A percentile compares a stretch with the other conserved stretches of the same genome.
phyloP scores from a whole-genome alignment of 2,797 vertebrate genomes.

The Pelobates cultripes region DNA sequence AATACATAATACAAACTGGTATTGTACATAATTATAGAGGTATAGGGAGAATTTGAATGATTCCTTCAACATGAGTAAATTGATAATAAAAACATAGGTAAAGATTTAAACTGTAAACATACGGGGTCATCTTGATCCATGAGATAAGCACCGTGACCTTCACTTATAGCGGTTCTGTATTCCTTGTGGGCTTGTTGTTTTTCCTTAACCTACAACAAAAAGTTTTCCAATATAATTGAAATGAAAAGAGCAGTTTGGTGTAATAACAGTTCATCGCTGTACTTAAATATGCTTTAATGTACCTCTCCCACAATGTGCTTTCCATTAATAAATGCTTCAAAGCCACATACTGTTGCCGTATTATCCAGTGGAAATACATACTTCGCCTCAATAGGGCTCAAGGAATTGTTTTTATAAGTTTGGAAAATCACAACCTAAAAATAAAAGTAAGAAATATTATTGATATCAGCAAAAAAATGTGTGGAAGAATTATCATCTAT shows the following conservation, averaged over 20 bases:
- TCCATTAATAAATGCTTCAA: conserved; percentile 90
- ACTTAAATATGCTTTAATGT: conserved; percentile 25
- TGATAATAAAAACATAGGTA: not conserved
- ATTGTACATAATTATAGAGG: too few species aligned
- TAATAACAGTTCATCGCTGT: too few species aligned
- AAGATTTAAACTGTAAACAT: conserved; percentile 52
- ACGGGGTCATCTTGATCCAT: conserved; percentile 90
- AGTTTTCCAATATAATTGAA: not conserved
- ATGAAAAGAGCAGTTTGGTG: not conserved
- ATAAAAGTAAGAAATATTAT: conserved; percentile 18
- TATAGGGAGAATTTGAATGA: too few species aligned
- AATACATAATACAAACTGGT: too few species aligned
- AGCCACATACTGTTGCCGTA: conserved; percentile 86
- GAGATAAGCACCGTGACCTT: conserved; percentile 85
- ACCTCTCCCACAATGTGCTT: conserved; percentile 88
- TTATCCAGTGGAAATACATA: conserved; percentile 88
- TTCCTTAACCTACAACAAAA: conserved; percentile 81
- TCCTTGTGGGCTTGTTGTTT: conserved; percentile 80
- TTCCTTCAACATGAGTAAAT: too few species aligned
- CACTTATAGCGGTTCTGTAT: conserved; percentile 78
- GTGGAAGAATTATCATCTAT: too few species aligned
- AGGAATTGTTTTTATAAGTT: conserved; percentile 79
- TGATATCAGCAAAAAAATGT: too few species aligned
- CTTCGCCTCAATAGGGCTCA: conserved; percentile 83
- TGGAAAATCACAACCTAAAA: conserved; percentile 85